A percentile compares a stretch with the other conserved stretches of the same genome.
Evolutionary conservation across 2,113 vertebrate genomes (phyloP).

Genomic region (Cercopithecus mona): DNA sequence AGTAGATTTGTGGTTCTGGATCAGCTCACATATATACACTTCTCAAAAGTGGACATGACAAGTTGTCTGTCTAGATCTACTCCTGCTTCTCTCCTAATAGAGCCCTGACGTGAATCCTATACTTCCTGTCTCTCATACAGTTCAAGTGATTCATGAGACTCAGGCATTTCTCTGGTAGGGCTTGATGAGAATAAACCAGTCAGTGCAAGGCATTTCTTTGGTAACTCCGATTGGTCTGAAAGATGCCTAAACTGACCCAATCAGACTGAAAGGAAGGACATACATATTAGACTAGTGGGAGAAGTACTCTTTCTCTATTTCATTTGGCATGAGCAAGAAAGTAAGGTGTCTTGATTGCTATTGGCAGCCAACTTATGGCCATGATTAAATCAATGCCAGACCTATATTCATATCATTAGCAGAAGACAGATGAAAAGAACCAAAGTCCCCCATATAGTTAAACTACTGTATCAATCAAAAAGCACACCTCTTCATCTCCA

Average conservation of each 20-base stretch:
- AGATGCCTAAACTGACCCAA: not conserved
- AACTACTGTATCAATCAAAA: not conserved
- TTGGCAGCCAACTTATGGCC: not conserved
- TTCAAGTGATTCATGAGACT: not conserved
- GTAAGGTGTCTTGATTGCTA: not conserved
- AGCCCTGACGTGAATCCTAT: not conserved
- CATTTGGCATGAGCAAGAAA: not conserved
- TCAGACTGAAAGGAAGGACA: not conserved
- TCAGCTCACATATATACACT: not conserved
- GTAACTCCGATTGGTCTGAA: not conserved
- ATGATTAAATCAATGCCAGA: slow-evolving; percentile 1
- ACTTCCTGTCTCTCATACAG: not conserved
- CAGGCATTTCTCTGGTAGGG: not conserved
- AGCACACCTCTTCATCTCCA: not conserved
- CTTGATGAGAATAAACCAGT: not conserved
- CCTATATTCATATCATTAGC: not conserved
- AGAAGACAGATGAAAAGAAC: not conserved
- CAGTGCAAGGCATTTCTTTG: not conserved
- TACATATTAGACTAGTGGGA: not conserved
- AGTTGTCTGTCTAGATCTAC: not conserved
- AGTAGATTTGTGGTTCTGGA: not conserved
- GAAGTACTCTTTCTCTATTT: not conserved
- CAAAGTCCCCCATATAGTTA: not conserved
- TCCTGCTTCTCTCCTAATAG: not conserved
- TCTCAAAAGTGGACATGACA: not conserved